A percentile compares a stretch with the other conserved stretches of the same genome.
These are phyloP conservation scores for Allobates femoralis DNA, from an alignment of 2,797 vertebrate genomes.

Conservation along the genomic window DNA sequence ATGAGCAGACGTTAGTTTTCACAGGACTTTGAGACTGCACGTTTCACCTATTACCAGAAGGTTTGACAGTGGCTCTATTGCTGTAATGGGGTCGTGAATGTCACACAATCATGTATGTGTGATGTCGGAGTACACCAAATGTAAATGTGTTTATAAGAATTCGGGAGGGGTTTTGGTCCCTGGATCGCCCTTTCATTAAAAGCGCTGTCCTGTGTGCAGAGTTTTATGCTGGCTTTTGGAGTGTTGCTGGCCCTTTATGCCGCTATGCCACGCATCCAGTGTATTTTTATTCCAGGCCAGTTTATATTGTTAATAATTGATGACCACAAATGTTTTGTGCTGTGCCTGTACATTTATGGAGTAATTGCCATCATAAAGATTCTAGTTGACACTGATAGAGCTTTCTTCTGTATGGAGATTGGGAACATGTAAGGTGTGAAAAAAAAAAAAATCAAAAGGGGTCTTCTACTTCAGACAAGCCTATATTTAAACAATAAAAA, in stretches of 20 bases:
- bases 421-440: not conserved
- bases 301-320: constrained; percentile 32
- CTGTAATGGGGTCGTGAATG: no score
- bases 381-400: not conserved
- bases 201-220: not conserved
- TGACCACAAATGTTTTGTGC: not conserved
- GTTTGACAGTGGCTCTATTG: no score
- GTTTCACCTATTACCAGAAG: no score
- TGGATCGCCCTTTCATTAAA: not conserved
- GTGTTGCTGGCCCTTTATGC: not conserved
- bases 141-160: no score
- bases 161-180: not conserved
- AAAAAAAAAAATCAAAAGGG: not conserved
- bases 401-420: not conserved
- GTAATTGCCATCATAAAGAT: constrained; percentile 26
- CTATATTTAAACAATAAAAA: no score
- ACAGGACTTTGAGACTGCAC: no score
- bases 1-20: no score
- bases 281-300: constrained; percentile 41
- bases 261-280: not conserved
- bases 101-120: no score
- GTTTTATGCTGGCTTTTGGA: not conserved
- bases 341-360: not conserved
- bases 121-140: no score
- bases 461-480: not conserved